Percentiles rank a stretch among this genome's conserved stretches.
Conservation (phyloP, 2,113 vertebrate genomes). For the Heloderma charlesbogerti region DNA sequence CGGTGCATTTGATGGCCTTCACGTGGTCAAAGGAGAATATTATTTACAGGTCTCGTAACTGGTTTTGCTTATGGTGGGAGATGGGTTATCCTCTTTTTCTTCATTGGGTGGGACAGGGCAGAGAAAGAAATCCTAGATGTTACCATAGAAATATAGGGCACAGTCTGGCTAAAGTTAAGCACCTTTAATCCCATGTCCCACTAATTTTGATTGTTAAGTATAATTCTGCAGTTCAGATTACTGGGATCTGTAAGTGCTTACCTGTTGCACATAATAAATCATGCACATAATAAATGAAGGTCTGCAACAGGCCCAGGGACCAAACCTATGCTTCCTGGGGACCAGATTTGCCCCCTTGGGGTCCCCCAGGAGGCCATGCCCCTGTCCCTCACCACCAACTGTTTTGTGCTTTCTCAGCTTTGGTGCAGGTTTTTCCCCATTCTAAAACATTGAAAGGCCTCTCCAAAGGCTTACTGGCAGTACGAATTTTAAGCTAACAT, state of each 20-base stretch:
- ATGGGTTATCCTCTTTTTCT: neutral
- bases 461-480: too few relatives aligned
- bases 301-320: neutral
- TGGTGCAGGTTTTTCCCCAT: too few relatives aligned
- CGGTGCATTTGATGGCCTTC: conserved; percentile 65
- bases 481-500: too few relatives aligned
- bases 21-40: conserved; percentile 62
- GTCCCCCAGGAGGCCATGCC: neutral
- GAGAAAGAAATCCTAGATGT: neutral
- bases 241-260: neutral
- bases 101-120: neutral
- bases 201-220: neutral
- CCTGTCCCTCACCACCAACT: too few relatives aligned
- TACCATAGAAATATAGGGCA: neutral
- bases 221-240: neutral
- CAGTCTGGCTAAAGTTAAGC: neutral
- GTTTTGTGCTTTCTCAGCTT: too few relatives aligned
- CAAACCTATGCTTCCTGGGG: neutral
- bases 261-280: neutral
- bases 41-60: conserved; percentile 65
- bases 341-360: neutral
- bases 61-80: neutral
- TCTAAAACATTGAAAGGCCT: too few relatives aligned
- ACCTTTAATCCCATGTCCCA: neutral
- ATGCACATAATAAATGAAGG: neutral